Evolutionary conservation across 2,888 invertebrate genomes (phyloP), one percentile per base, ranked within the genome.

Genomic region (Idaea dimidiata): DNA sequence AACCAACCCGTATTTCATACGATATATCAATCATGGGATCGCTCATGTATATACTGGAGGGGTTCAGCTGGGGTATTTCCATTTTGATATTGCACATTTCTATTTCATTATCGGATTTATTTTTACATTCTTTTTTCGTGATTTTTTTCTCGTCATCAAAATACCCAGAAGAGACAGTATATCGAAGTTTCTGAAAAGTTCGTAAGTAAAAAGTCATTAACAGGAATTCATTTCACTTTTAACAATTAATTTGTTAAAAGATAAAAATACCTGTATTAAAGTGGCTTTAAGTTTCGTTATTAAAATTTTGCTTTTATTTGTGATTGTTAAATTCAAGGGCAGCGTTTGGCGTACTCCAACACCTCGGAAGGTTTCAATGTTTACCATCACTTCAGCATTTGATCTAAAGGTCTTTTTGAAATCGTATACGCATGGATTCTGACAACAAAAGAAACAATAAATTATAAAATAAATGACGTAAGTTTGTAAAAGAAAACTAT

Each of bases 1-100:
- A 17, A 59, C 81, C 75, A 74, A 90, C 91, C 74, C 82, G 78
- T 56, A 89, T 77, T 43, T 80, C 68, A 65, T 91, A 91, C 0
- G 86, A 82, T 63, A 91, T 81, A 16, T 83, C 79, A 61, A 91
- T 78, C 82, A 88, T 86, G 10, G 84, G 79, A 58, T 86, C 77
- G 54, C 61, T 66, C 18, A 79, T 62, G 71, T 87, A 74, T 54
- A 86, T 70, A 67, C 84, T 89, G 17, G 89, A 83, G n/a, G 91
- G 88, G 31, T 75, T 65, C 16, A 82, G 60, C 66, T 82, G 75
- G 6, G 91, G 91, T 66, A 91, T 80, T 62, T 85, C 82, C 81
- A 91, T 83, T n/a, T 72, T 70, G 53, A 91, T 73, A 31, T 70
- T 66, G 66, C 79, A 84, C 17, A 74, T 73, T 74, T 89, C 88